Base-by-base conservation (phyloP, 2,113 vertebrate genomes). In the Cricetomys ansorgei region DNA sequence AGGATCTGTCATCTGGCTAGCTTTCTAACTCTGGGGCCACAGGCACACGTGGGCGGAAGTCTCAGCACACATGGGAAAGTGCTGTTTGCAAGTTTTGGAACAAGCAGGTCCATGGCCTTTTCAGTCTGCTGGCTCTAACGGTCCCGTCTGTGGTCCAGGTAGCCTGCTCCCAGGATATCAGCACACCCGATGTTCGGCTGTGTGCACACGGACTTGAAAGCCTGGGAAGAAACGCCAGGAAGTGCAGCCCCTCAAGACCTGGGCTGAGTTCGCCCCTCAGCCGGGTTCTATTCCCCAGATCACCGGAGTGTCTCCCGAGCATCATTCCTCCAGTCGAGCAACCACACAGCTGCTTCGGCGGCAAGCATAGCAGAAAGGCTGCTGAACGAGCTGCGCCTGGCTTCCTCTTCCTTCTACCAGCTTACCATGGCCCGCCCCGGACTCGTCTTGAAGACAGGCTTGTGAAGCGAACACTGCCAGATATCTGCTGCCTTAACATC, bases 341-440 rank as follows among this genome's bases (percentile, higher is more conserved):
- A 88, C 90, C 96, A 57, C 96, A 94, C 1, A 0, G 77, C 80
- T 92, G 76, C 95, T 92, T 19, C 91, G 97, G 93, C 34, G 83
- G 98, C 40, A 31, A 81, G 83, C 94, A 45, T 81, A 31, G 37
- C 96, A 96, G 97, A 95, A 95, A 92, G 89, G 97, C 95, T 37
- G 87, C 23, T 21, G 87, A 94, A 23, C 17, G 31, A 87, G 65
- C 45, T 11, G 15, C 0, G 25, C 10, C 45, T 27, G 3, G 45
- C 84, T 69, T 50, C 64, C 48, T 40, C 48, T 7, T 5, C 45
- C 43, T 8, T 16, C 45, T 7, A 9, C 94, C 95, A 21, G 87
- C 97, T 97, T 89, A 55, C 85, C 95, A 34, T 4, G 37, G 96
- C 94, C 97, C 55, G 75, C 96, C 94, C 92, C 86, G 95, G 91